Evolutionary conservation across 2,888 invertebrate species (phyloP), one percentile per base, ranked within the genome.

Genomic region (Tetranychus truncatus): DNA sequence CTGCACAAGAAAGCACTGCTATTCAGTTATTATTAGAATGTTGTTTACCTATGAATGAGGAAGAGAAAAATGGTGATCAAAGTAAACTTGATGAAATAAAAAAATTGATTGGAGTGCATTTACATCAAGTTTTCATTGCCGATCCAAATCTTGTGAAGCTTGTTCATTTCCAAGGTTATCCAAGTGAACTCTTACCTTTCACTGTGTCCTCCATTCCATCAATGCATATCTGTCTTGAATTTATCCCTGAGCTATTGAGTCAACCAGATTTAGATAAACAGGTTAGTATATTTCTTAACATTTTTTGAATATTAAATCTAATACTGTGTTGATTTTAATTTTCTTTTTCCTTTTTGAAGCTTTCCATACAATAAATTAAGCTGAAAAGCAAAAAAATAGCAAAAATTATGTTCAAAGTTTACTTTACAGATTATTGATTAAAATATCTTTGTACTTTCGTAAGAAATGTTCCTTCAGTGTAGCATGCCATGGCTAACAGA

Each of bases 171-270:
- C 95, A 96, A 88, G 95, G 95, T 4, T 97, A 99, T 84, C 92
- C 94, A 0, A 87, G 91, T 79, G 91, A 94, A 81, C 84, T 97
- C 45, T 84, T 99, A 44, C 90, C 92, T 11, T 89, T 95, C 75
- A 91, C 95, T 1, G 93, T 95, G 4, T 88, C 90, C 79, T 94
- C 95, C 24, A 93, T 99, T 77, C 97, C 97, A 0, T 97, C 97
- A 1, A 95, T 97, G 92, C 96, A 99, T 81, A 96, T 97, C 80
- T 95, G 96, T 82, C 86, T 95, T 76, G 95, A 96, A 83, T 96
- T 95, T 82, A 89, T 97, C 74, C 92, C 93, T 9, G 97, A 97
- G 84, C 86, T 99, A 74, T 86, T 97, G 78, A 90, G 91, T 80
- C 95, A 95, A 83, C 92, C 95, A 0, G 91, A 93, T 81, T 86